Conservation (phyloP, 1,140 invertebrate species). For the Ruditapes philippinarum region DNA sequence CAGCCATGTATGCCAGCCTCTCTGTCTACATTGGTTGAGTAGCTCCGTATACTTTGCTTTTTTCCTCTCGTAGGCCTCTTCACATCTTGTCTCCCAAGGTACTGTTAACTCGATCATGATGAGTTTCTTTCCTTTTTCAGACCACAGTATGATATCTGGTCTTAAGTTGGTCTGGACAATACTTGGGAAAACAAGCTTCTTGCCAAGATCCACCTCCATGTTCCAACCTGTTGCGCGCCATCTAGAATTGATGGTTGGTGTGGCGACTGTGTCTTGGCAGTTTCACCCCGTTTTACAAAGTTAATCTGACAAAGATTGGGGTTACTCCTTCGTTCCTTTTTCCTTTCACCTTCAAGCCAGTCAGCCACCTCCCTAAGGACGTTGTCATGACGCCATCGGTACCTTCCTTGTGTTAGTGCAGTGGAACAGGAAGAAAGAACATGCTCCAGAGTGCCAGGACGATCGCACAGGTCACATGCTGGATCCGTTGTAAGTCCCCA, state of each 20-base stretch:
- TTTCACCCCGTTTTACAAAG: slow-evolving; percentile 23
- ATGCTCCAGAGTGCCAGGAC: slow-evolving; percentile 36
- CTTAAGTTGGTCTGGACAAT: slow-evolving; percentile 22
- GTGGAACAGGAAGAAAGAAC: slow-evolving; percentile 49
- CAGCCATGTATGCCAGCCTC: slow-evolving; percentile 43
- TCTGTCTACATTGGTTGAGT: background rate
- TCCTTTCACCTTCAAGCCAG: slow-evolving; percentile 39
- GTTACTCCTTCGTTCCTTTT: slow-evolving; percentile 41
- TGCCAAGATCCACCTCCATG: slow-evolving; percentile 43
- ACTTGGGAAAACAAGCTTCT: slow-evolving; percentile 33
- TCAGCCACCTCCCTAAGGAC: slow-evolving; percentile 53
- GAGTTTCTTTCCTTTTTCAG: slow-evolving; percentile 37
- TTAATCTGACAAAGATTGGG: background rate
- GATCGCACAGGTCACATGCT: background rate
- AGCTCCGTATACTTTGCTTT: slow-evolving; percentile 38
- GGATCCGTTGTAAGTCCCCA: slow-evolving; percentile 25
- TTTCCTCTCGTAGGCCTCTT: slow-evolving; percentile 55
- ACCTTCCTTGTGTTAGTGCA: slow-evolving; percentile 44
- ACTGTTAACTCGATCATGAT: slow-evolving; percentile 37
- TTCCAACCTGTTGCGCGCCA: slow-evolving; percentile 5
- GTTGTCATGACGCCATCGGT: slow-evolving; percentile 32
- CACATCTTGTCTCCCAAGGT: slow-evolving; percentile 40
- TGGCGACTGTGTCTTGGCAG: background rate
- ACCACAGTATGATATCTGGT: slow-evolving; percentile 39
- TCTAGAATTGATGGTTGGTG: slow-evolving; percentile 33